Evolutionary conservation across 2,797 vertebrate species (phyloP).

Genomic region (Australoheros facetus): DNA sequence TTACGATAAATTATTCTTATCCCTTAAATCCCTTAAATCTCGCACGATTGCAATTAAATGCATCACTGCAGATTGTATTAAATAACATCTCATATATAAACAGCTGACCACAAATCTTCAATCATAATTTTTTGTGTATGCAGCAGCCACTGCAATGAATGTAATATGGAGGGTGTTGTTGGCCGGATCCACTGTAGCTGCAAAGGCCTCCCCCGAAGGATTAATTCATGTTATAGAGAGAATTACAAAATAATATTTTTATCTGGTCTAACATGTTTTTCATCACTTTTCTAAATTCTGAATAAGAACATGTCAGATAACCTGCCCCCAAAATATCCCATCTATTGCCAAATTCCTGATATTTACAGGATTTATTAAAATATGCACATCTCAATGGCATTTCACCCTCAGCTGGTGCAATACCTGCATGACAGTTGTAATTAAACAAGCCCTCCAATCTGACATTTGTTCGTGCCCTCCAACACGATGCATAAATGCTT

Average conservation of each 20-base stretch:
- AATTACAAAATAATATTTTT: not conserved
- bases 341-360: not conserved
- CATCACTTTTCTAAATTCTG: not conserved
- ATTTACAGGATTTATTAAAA: not conserved
- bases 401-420: not conserved
- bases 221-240: not conserved
- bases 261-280: not conserved
- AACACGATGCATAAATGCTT: not conserved
- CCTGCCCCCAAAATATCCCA: not conserved
- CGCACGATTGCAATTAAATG: not conserved
- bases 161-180: not conserved
- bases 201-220: not conserved
- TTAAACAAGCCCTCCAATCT: not conserved
- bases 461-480: conserved; percentile 1
- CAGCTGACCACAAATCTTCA: conserved; percentile 1
- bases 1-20: not conserved
- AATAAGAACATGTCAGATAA: not conserved
- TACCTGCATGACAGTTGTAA: not conserved
- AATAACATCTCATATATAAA: not conserved
- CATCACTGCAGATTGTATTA: not conserved
- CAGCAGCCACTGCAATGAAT: not conserved
- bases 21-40: not conserved
- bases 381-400: not conserved
- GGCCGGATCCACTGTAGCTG: not conserved
- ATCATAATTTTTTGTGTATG: not conserved